Base-by-base conservation (phyloP, 2,888 invertebrate species). In the Drosophila recens region DNA sequence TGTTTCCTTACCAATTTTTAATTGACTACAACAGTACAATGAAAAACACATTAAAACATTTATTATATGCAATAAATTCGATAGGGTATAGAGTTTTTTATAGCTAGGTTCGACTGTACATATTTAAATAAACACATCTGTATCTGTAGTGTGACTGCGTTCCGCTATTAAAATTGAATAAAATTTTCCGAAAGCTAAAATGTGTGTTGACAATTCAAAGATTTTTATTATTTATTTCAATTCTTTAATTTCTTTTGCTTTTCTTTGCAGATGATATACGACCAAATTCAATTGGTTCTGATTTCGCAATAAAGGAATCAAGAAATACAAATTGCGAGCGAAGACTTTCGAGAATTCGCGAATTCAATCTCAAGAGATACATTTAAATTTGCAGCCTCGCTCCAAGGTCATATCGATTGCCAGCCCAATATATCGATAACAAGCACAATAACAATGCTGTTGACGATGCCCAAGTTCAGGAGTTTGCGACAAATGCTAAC, bases 331-430 rank as follows among this genome's bases (percentile, higher is more conserved):
- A 51, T 34, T 34, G 51, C 49, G 49, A 51, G 17, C 51, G 36
- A 34, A 51, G 23, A 40, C 27, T 27, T 23, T 36, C 9, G n/a
- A 42, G 27, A 51, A 57, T 45, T 42, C 20, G 57, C 61, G 34
- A 33, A 48, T 49, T 66, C 46, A n/a, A 38, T 59, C 62, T 45
- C 56, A 56, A 36, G 23, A 51, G 23, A 36, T 9, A 13, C 20
- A 13, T 20, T 51, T 36, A 43, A 56, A 34, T n/a, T 54, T 56
- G 43, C 20, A 10, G 34, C 23, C 20, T 20, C 34, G 48, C 58
- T 48, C 48, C 75, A 85, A 85, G 88, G 84, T 86, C 83, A 86
- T 72, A 86, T 72, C 72, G 78, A 86, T 86, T 73, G 72, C 64
- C 40, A 52, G 23, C 11, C n/a, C 34, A 51, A 51, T 27, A 59